Percentiles rank a stretch among this genome's conserved stretches.
phyloP scores from a whole-genome alignment of 1,140 invertebrate species.

The Drosophila ficusphila region DNA sequence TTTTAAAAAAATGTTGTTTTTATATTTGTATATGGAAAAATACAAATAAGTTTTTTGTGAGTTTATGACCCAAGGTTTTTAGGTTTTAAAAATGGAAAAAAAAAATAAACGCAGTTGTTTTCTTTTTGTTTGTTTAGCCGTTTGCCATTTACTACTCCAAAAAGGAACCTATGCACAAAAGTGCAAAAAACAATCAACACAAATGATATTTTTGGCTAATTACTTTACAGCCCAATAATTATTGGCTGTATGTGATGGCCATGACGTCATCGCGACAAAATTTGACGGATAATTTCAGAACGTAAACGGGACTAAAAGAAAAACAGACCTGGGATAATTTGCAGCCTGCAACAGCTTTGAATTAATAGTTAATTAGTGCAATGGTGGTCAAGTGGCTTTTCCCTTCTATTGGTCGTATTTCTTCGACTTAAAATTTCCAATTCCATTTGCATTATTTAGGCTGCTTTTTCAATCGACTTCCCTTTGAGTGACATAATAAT shows the following conservation, averaged over 20 bases:
- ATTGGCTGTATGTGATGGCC: not conserved
- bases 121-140: not conserved
- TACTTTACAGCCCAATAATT: constrained; percentile 14
- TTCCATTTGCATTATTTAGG: constrained; percentile 24
- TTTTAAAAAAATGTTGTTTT: too few relatives aligned
- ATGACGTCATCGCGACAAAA: constrained; percentile 20
- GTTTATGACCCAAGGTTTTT: not conserved
- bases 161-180: not conserved
- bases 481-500: constrained; percentile 29
- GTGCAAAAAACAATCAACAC: constrained; percentile 7
- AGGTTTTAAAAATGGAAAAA: not conserved
- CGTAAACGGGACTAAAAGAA: not conserved
- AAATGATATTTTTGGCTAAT: constrained; percentile 25
- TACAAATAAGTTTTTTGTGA: too few relatives aligned
- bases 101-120: not conserved
- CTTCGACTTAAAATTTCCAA: not conserved
- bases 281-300: not conserved
- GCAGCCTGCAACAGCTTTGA: constrained; percentile 7
- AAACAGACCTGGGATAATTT: constrained; percentile 1
- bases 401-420: not conserved
- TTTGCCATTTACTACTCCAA: too few relatives aligned
- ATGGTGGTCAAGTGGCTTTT: not conserved
- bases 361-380: constrained; percentile 24
- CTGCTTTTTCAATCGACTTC: constrained; percentile 21
- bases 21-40: too few relatives aligned